Percentiles rank a stretch among this genome's conserved stretches.
These are phyloP conservation scores for Heliothis virescens DNA, from an alignment of 1,140 invertebrate species.

Conservation along the genomic window DNA sequence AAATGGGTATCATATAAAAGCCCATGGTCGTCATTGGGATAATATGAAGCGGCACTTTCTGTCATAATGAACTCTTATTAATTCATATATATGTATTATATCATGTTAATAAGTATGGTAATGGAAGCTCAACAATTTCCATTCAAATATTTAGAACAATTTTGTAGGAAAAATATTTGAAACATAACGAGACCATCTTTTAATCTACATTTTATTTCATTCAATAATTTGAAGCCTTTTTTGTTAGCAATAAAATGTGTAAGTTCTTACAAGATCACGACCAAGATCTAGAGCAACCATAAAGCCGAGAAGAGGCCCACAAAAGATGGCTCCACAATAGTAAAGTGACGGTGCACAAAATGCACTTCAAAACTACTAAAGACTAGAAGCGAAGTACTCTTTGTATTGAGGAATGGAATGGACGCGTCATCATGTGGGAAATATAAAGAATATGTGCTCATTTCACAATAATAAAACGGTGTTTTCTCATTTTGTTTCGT, in stretches of 20 bases:
- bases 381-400: conserved; percentile 44
- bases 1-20: background rate
- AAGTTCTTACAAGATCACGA: conserved; percentile 13
- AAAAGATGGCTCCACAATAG: conserved; percentile 22
- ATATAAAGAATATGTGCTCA: conserved; percentile 27
- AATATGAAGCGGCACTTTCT: background rate
- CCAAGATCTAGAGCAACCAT: conserved; percentile 26
- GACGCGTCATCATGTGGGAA: conserved; percentile 42
- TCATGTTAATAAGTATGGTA: no score
- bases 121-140: no score
- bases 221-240: background rate
- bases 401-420: conserved; percentile 34
- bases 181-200: no score
- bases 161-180: no score
- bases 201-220: no score
- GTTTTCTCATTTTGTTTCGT: conserved; percentile 2
- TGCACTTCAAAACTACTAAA: conserved; percentile 49
- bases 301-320: conserved; percentile 31
- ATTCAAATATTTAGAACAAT: no score
- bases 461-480: conserved; percentile 27
- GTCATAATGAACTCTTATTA: background rate
- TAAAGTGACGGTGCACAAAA: conserved; percentile 38
- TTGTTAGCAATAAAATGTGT: no score
- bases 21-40: background rate
- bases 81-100: conserved; percentile 15